Conservation (phyloP, 2,888 invertebrate species). For the Heliconius ismenius region DNA sequence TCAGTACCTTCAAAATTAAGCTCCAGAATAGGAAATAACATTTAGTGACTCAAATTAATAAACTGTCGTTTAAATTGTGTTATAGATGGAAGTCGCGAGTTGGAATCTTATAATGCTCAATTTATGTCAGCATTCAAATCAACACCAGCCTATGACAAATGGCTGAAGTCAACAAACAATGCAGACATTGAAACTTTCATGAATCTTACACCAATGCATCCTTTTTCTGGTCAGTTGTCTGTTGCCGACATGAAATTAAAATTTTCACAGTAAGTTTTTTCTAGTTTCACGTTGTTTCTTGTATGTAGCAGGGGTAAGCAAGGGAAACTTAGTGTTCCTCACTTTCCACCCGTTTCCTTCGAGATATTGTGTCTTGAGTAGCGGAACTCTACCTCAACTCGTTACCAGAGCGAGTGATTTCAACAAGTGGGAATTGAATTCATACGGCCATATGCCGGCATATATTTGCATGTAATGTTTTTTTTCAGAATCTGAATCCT, state of each 20-base stretch:
- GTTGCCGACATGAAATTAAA: constrained; percentile 96
- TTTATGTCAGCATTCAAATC: constrained; percentile 93
- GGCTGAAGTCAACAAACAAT: constrained; percentile 84
- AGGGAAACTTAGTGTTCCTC: no score
- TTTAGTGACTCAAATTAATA: no score
- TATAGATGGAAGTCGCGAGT: constrained; percentile 88
- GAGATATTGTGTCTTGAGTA: background rate
- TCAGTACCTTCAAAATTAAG: background rate
- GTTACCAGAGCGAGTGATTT: no score
- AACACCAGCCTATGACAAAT: constrained; percentile 94
- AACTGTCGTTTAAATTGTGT: background rate
- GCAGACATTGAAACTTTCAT: constrained; percentile 86
- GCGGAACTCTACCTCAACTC: background rate
- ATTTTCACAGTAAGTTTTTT: constrained; percentile 91
- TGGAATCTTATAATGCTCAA: constrained; percentile 92
- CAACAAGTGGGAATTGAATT: no score
- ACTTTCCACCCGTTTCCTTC: background rate
- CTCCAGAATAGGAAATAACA: no score
- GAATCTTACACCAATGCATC: constrained; percentile 90
- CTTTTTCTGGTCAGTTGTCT: constrained; percentile 96
- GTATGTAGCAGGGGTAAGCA: background rate
- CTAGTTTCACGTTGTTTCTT: background rate
- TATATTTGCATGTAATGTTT: no score
- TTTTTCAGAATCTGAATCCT: no score
- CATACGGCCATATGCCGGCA: no score